These are phyloP conservation scores for Dallia pectoralis DNA, from an alignment of 2,797 vertebrate genomes.

Conservation along the genomic window DNA sequence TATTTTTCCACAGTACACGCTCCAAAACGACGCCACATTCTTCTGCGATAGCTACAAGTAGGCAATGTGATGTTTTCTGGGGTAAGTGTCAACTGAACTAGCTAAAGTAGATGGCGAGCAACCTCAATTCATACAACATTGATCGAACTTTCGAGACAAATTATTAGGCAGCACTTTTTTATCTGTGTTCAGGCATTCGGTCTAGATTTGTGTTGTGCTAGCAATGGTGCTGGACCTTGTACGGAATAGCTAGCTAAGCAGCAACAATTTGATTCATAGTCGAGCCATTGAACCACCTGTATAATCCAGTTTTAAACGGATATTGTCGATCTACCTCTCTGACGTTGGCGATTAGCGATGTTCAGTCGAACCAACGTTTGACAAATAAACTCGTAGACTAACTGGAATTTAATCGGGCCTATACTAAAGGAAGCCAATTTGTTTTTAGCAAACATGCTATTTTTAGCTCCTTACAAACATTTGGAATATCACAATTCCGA, in stretches of 20 bases:
- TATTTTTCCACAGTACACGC: not conserved
- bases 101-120: conserved; percentile 11
- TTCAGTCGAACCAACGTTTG: not conserved
- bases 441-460: conserved; percentile 50
- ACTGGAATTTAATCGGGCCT: not conserved
- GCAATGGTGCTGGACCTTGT: conserved; percentile 34
- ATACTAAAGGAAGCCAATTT: conserved; percentile 50
- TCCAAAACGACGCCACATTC: not conserved
- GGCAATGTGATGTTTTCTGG: conserved; percentile 30
- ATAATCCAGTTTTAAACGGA: conserved; percentile 4
- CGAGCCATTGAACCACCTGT: conserved; percentile 3
- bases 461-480: not conserved
- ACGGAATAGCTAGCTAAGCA: conserved; percentile 11
- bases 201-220: not conserved
- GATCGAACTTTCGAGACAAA: not conserved
- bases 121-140: not conserved
- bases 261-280: conserved; percentile 22
- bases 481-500: no score
- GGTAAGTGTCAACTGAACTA: conserved; percentile 9
- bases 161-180: not conserved
- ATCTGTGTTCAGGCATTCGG: not conserved
- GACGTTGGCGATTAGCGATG: no score
- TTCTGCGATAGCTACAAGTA: conserved; percentile 21
- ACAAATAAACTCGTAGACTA: not conserved
- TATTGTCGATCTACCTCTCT: not conserved